A percentile compares a stretch with the other conserved stretches of the same genome.
phyloP scores from a whole-genome alignment of 1,140 invertebrate genomes.

The Drosophila takahashii region DNA sequence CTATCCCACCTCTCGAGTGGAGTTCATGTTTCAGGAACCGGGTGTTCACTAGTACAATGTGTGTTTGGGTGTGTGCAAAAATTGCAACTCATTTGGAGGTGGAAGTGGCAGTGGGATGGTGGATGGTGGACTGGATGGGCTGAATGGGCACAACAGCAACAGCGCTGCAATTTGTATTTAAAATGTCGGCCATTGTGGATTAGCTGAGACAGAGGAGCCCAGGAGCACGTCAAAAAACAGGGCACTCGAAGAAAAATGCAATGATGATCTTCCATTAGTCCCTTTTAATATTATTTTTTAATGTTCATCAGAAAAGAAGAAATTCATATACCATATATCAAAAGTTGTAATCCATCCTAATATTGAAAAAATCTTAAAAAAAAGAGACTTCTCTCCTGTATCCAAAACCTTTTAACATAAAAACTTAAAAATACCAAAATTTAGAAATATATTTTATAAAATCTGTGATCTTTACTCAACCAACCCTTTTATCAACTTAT shows the following conservation, averaged over 20 bases:
- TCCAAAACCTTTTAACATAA: too few species aligned
- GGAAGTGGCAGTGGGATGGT: conserved; percentile 1
- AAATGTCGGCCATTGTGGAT: conserved; percentile 72
- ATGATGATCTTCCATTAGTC: neutral
- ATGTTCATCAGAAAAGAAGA: too few species aligned
- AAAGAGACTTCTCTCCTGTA: too few species aligned
- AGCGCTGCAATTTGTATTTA: conserved; percentile 78
- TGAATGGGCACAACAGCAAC: conserved; percentile 25
- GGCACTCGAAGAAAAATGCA: conserved; percentile 8
- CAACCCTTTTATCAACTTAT: too few species aligned
- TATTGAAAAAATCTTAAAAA: too few species aligned
- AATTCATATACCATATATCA: too few species aligned
- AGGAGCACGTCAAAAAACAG: conserved; percentile 25
- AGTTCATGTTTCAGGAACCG: conserved; percentile 9
- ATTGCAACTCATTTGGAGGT: conserved; percentile 54
- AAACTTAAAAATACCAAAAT: too few species aligned
- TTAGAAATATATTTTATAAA: too few species aligned
- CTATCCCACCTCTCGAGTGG: conserved; percentile 52
- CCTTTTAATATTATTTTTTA: too few species aligned
- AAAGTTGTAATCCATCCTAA: too few species aligned
- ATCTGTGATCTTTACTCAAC: too few species aligned
- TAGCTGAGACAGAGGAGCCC: conserved; percentile 45
- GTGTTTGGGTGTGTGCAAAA: conserved; percentile 38
- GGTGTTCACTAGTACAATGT: conserved; percentile 10
- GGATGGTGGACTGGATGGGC: neutral